A percentile compares a stretch with the other conserved stretches of the same genome.
Conservation (phyloP, 2,113 vertebrate genomes). For the Hemiprocne comata region DNA sequence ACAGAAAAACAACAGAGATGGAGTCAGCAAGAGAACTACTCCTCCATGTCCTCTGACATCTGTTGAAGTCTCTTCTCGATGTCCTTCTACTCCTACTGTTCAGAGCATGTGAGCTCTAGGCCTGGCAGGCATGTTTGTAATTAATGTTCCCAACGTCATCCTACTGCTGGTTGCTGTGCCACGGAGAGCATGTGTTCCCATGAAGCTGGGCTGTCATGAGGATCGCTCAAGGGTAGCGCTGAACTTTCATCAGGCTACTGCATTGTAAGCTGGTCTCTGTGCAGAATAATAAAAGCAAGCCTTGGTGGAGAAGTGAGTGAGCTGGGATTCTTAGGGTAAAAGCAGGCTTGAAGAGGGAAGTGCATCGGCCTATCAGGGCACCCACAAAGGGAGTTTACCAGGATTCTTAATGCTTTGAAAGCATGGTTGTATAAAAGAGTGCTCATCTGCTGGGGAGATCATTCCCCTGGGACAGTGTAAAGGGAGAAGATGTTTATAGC, state of each 20-base stretch:
- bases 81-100: not conserved
- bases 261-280: not conserved
- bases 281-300: not conserved
- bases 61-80: not conserved
- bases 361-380: not conserved
- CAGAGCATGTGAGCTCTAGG: not conserved
- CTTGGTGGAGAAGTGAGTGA: not conserved
- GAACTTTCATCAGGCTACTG: not conserved
- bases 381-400: not conserved
- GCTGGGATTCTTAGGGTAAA: not conserved
- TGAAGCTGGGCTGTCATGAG: not conserved
- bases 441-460: not conserved
- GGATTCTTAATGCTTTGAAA: not conserved
- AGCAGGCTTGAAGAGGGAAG: not conserved
- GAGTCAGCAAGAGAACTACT: not conserved
- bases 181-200: not conserved
- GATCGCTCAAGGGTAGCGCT: not conserved
- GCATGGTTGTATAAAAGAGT: not conserved
- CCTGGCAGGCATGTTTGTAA: conserved; percentile 22
- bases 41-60: not conserved
- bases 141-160: not conserved
- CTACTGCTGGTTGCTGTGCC: not conserved
- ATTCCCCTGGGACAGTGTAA: not conserved
- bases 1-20: not conserved
- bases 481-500: not conserved